phyloP scores from a whole-genome alignment of 1,140 invertebrate species.

The Tetramorium alpestre region DNA sequence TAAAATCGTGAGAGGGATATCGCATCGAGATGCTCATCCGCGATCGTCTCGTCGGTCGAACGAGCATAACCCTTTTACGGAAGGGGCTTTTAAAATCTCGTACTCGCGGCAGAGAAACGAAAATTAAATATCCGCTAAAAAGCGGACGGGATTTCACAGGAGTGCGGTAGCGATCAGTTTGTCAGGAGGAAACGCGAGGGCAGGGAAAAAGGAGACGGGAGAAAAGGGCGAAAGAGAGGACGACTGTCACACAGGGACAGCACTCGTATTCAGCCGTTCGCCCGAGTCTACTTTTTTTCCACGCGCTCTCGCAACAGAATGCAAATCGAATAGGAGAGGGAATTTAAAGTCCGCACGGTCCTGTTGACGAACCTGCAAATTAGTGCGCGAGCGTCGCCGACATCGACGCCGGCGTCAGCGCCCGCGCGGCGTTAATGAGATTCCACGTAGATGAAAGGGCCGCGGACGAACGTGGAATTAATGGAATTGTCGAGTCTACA shows the following conservation, averaged over 20 bases:
- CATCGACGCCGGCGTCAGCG: constrained; percentile 48
- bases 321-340: constrained; percentile 56
- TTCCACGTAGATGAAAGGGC: constrained; percentile 66
- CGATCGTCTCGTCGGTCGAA: constrained; percentile 18
- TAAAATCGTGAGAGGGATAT: constrained; percentile 28
- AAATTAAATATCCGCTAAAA: constrained; percentile 60
- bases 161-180: constrained; percentile 54
- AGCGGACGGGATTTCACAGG: constrained; percentile 34
- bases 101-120: constrained; percentile 51
- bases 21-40: not conserved
- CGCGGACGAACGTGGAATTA: constrained; percentile 74
- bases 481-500: constrained; percentile 76
- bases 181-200: constrained; percentile 34
- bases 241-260: constrained; percentile 31
- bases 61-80: constrained; percentile 17
- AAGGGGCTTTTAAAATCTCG: constrained; percentile 47
- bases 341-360: constrained; percentile 64
- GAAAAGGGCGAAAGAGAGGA: too few relatives aligned
- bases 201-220: not conserved
- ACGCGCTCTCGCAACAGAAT: constrained; percentile 56
- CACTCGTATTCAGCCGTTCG: constrained; percentile 37
- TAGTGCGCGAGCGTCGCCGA: constrained; percentile 60
- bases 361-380: constrained; percentile 65
- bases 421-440: constrained; percentile 62
- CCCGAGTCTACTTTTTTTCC: constrained; percentile 29